Conservation (phyloP, 2,797 vertebrate genomes). For the Heteromormyrus szaboi region DNA sequence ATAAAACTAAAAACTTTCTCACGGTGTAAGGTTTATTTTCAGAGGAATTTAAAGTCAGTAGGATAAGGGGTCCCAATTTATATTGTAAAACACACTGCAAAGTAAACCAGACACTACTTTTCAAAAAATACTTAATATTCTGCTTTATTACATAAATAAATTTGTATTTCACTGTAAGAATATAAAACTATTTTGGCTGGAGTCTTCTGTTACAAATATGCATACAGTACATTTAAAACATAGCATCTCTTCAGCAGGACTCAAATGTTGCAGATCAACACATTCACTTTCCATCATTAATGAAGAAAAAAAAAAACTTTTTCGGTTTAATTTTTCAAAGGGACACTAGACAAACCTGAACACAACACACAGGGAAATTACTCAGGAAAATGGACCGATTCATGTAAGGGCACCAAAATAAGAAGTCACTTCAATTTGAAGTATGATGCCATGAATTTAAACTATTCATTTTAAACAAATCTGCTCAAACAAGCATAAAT, state of each 20-base stretch:
- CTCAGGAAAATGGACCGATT: conserved; percentile 17
- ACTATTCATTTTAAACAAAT: conserved; percentile 50
- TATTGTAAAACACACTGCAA: neutral
- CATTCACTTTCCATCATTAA: conserved; percentile 40
- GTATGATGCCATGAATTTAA: conserved; percentile 64
- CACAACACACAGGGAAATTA: conserved; percentile 42
- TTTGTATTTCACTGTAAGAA: conserved; percentile 99
- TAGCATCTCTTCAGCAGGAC: conserved; percentile 74
- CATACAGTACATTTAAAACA: conserved; percentile 92
- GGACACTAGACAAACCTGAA: neutral
- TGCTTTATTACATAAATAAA: conserved; percentile 99
- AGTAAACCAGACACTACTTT: conserved; percentile 15
- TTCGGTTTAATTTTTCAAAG: conserved; percentile 50
- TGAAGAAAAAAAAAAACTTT: conserved; percentile 47
- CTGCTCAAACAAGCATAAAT: conserved; percentile 58
- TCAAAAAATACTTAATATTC: conserved; percentile 70
- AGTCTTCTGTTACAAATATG: conserved; percentile 96
- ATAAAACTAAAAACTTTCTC: neutral
- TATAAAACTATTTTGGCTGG: conserved; percentile 97
- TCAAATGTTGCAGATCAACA: conserved; percentile 64
- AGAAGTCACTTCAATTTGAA: conserved; percentile 79
- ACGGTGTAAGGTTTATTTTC: neutral
- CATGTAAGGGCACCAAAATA: conserved; percentile 46
- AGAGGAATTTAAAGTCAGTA: neutral
- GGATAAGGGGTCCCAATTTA: neutral